Percentiles rank a stretch among this genome's conserved stretches.
Evolutionary conservation across 1,140 invertebrate species (phyloP).

Genomic region (Sycophila sp.): DNA sequence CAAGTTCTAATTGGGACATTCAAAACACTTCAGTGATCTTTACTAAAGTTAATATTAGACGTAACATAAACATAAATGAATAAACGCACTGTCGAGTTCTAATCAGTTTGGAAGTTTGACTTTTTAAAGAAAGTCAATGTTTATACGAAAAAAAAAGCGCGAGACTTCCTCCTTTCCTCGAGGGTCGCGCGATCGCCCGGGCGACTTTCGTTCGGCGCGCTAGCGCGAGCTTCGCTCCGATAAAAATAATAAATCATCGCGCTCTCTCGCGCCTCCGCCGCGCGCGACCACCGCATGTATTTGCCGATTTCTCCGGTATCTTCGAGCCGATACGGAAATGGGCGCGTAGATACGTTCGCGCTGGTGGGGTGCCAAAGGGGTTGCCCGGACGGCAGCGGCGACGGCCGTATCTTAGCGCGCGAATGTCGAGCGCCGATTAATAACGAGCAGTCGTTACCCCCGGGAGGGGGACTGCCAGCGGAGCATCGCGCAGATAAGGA

Average conservation of each 20-base stretch:
- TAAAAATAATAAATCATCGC: conserved; percentile 64
- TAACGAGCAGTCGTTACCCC: conserved; percentile 41
- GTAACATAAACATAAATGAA: no score
- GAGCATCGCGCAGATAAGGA: conserved; percentile 26
- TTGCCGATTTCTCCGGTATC: conserved; percentile 57
- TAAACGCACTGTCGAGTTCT: no score
- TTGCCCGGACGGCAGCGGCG: neutral
- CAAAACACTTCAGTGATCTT: no score
- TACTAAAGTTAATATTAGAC: no score
- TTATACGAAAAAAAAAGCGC: neutral
- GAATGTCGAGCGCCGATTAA: conserved; percentile 31
- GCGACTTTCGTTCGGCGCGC: neutral
- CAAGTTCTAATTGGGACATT: no score
- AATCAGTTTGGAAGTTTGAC: no score
- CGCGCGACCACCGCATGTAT: conserved; percentile 47
- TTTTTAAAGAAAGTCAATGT: no score
- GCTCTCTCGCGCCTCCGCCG: conserved; percentile 9
- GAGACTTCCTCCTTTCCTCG: neutral
- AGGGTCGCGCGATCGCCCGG: neutral
- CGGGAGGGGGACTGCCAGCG: conserved; percentile 12
- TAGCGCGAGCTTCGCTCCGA: conserved; percentile 42
- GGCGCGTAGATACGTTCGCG: conserved; percentile 46
- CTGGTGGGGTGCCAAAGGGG: conserved; percentile 17
- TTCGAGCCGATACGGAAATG: conserved; percentile 59
- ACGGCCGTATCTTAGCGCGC: conserved; percentile 24